Evolutionary conservation across 1,140 invertebrate genomes (phyloP).

Genomic region (Drosophila kurseongensis): DNA sequence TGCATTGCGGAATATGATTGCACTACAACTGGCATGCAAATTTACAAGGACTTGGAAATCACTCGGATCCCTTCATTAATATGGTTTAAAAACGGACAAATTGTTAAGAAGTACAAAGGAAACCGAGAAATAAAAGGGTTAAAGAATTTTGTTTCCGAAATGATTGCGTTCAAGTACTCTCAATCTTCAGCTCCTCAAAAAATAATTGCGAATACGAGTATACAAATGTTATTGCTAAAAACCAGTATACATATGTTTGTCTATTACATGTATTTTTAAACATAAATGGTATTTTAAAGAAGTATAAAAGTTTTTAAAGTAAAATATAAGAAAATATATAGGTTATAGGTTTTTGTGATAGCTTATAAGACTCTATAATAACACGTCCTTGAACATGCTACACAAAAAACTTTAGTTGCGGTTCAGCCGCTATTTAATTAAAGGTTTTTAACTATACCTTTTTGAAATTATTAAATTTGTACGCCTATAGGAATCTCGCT

Average conservation of each 20-base stretch:
- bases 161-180: background rate
- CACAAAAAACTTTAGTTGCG: too few relatives aligned
- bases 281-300: too few relatives aligned
- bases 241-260: background rate
- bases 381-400: too few relatives aligned
- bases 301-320: too few relatives aligned
- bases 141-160: background rate
- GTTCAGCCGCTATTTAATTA: background rate
- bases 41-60: background rate
- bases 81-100: constrained; percentile 8
- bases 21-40: background rate
- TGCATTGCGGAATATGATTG: constrained; percentile 27
- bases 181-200: background rate
- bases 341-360: too few relatives aligned
- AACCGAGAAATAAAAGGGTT: background rate
- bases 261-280: background rate
- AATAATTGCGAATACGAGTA: background rate
- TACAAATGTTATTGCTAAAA: background rate
- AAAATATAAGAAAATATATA: too few relatives aligned
- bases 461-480: background rate
- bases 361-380: too few relatives aligned
- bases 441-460: background rate
- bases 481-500: background rate
- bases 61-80: constrained; percentile 1
- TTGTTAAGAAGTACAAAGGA: constrained; percentile 7